Evolutionary conservation across 35 echinoderm and acorn worm species (phyloP), one percentile per base, ranked within the genome.

Genomic region (Patiria miniata): DNA sequence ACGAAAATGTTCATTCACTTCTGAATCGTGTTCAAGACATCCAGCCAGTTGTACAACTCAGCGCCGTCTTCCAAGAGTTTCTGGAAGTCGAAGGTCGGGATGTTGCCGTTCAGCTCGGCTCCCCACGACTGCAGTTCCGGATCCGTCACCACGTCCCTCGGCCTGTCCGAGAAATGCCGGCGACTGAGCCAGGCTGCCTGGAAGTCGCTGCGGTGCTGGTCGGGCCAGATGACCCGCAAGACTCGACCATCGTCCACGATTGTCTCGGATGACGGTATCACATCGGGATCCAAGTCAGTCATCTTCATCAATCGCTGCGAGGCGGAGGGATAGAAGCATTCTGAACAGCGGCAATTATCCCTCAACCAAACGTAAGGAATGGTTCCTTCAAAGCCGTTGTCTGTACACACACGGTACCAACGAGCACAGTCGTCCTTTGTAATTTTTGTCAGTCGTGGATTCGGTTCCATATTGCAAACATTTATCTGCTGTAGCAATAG

Each of bases 301-400:
- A 91, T 34, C 50, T 79, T 52, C 8, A 55, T n/a, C 15, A 29
- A 17, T 15, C 89, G 39, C 14, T 28, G 51, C 47, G 32, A 28
- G 17, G 82, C 53, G 36, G 60, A 50, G 18, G 83, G 83, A 47
- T 86, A 51, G 34, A 76, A 91, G 52, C 89, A 91, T 21, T 26
- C 28, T 0, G 82, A 21, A 51, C 89, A 91, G 29, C 81, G 77
- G 53, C 89, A 91, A 51, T 91, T 91, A 22, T 91, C 89, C 7
- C 89, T 83, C 14, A 91, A 38, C 89, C 89, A 91, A 6, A 91
- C 83, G 83, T 78, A 91, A 15, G 89, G 89, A 39, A 83, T 83
- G 21, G 38, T 81, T 34, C 80, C 88, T 30, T 59, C 59, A 57
- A 39, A 76, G 8, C 79, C 79, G 39, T 33, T 39, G 21, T 69